Evolutionary conservation across 2,888 invertebrate species (phyloP), one percentile per base, ranked within the genome.

Genomic region (Aproaerema taeniolella): DNA sequence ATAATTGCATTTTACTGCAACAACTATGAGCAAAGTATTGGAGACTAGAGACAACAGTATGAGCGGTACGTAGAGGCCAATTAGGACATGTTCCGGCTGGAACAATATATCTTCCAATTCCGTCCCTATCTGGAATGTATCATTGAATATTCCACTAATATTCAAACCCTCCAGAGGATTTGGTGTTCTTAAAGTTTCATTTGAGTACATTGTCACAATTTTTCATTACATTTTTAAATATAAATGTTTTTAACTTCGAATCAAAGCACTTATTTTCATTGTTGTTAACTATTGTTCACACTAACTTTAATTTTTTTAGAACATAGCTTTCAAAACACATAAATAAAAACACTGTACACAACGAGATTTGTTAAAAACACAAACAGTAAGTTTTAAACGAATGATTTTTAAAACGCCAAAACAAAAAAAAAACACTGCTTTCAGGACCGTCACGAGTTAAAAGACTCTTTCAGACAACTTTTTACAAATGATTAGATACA

Each of bases 1-100:
- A 53, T 91, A 91, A 47, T 91, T 89, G 57, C 90, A 91, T 56
- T 91, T 91, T 44, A 91, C 87, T 36, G 92, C 91, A 1, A 92
- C 90, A 2, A 90, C 75, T 38, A 92, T 91, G 1, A 92, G 89
- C 7, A 92, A 70, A n/a, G 89, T 75, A 55, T 92, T 92, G 2
- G 91, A 89, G 5, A 88, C 69, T 12, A 91, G 66, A 0, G 92
- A 91, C 32, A 91, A 55, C 10, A 91, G 53, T 43, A 91, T 90
- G 2, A 91, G 82, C 0, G 90, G 90, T 40, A 91, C 86, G 51
- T 92, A 92, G 12, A 91, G 72, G 0, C 85, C 85, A 40, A 92
- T 90, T 26, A 92, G 73, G 9, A 90, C 76, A 28, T 61, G 58
- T 39, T 85, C 82, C 0, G 85, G 83, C 29, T 80, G 77, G 40